These are phyloP conservation scores for Panagrolaimus sp. DNA, from an alignment of 1,140 invertebrate species.

Conservation along the genomic window DNA sequence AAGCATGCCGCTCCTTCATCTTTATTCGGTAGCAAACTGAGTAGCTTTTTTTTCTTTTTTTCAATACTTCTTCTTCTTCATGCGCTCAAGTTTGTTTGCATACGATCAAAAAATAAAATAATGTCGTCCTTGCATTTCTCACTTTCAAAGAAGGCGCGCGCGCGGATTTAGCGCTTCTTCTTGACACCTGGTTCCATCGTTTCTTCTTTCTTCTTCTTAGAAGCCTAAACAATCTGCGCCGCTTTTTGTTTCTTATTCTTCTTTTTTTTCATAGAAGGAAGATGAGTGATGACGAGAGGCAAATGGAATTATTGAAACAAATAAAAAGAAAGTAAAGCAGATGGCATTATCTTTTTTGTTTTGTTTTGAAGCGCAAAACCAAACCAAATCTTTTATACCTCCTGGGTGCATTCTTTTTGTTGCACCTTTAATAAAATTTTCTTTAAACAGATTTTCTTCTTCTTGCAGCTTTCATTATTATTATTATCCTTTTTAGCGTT, in stretches of 20 bases:
- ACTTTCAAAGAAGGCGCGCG: neutral
- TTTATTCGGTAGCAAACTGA: too few species aligned
- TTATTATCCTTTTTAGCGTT: too few species aligned
- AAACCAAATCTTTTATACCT: too few species aligned
- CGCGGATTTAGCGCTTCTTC: slow-evolving; percentile 9
- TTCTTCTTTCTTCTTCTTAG: neutral
- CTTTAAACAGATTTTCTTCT: too few species aligned
- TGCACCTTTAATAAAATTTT: too few species aligned
- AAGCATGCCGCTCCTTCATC: too few species aligned
- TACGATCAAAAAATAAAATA: slow-evolving; percentile 7
- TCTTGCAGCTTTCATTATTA: too few species aligned
- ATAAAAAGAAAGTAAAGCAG: slow-evolving; percentile 6
- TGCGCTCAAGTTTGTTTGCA: slow-evolving; percentile 18
- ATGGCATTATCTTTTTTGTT: slow-evolving; percentile 3
- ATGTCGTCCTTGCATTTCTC: slow-evolving; percentile 12
- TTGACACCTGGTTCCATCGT: slow-evolving; percentile 13
- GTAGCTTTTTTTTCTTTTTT: too few species aligned
- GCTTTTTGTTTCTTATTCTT: neutral
- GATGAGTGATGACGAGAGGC: slow-evolving; percentile 15
- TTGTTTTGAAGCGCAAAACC: too few species aligned
- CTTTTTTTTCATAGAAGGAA: neutral
- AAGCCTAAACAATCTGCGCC: slow-evolving; percentile 2
- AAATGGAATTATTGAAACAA: slow-evolving; percentile 13
- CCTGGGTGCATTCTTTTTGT: too few species aligned
- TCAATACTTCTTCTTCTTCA: neutral